Base-by-base conservation (phyloP, 30 jellyfish, hydroid and myxozoan genomes). In the Cassiopea andromeda region DNA sequence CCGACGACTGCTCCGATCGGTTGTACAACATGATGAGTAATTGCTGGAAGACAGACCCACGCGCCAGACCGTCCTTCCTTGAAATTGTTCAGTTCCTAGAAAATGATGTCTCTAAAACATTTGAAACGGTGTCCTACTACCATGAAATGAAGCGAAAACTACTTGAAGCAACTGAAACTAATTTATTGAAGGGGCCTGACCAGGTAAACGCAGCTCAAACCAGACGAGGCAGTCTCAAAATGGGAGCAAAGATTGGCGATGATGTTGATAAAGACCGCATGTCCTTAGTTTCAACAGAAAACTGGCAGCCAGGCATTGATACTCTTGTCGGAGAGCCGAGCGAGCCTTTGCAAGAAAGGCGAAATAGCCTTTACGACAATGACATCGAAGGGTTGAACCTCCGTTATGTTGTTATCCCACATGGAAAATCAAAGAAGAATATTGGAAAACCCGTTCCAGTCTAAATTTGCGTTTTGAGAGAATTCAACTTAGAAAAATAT, bases 31-130 rank as follows among this genome's bases (percentile, higher is more conserved):
- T 95, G 89, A 95, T 95, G 99, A 44, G 87, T 71, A 82, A 84
- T 80, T 95, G 99, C 88, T 95, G 99, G 99, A 94, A 85, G 69
- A 82, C 78, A 1, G 97, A 90, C 64, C 97, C 99, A 38, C 84
- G 95, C 47, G 90, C 88, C 18, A 47, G 99, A 45, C 99, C 99
- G 1, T 77, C 99, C 18, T 95, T 95, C 90, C 80, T 90, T 43
- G 99, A 95, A 82, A 81, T 91, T 48, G 91, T 95, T 4, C 97
- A 92, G 69, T 88, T 91, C 76, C 83, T 95, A 77, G 99, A 95
- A 72, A 84, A 91, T 73, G 98, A 91, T 67, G 98, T 95, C 60
- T 47, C 93, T 6, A 98, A 95, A 19, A 85, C 93, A 3, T 95
- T 85, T 64, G 94, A 73, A 87, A 71, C 69, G 84, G 83, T 88